Evolutionary conservation across 2,113 vertebrate species (phyloP), one percentile per base, ranked within the genome.

Genomic region (Poicephalus meyeri): DNA sequence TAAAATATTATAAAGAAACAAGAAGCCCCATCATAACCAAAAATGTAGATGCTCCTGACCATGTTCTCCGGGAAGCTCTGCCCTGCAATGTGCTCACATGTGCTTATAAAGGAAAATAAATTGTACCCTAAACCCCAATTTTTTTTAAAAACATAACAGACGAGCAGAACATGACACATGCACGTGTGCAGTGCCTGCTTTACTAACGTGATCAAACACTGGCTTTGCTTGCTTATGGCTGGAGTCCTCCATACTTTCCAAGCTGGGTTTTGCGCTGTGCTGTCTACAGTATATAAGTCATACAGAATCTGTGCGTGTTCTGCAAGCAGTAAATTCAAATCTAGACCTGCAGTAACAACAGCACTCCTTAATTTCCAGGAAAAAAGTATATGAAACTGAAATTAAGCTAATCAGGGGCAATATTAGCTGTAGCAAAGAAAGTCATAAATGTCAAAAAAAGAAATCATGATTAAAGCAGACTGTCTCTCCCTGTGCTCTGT

Each of bases 151-250:
- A 24, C 4, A 5, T 15, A 25, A 19, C 6, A 29, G 29, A 1
- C 17, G 61, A 8, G 13, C 23, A 78, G 76, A 55, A 53, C 8
- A 12, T 21, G 74, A 58, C 44, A 56, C 9, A 23, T 0, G 5
- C 35, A 16, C 1, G 2, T 25, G 6, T 15, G n/a, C 73, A 52
- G 41, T 66, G 83, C 88, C 88, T 94, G 93, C 95, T 96, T 96
- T 96, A 53, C 95, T 97, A 96, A 96, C 77, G 33, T 6, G 13
- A 70, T 85, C 69, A 70, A 61, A 58, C 41, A 56, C 53, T 85
- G 92, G 91, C 96, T 95, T 89, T 82, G 95, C 95, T 96, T 92
- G 95, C 96, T 97, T 93, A 0, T 66, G 91, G 83, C 93, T 96
- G 78, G 70, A 70, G 49, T 71, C 44, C 56, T 79, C 66, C 61